phyloP scores from a whole-genome alignment of 2,113 vertebrate species.

The Calyptomena viridis region DNA sequence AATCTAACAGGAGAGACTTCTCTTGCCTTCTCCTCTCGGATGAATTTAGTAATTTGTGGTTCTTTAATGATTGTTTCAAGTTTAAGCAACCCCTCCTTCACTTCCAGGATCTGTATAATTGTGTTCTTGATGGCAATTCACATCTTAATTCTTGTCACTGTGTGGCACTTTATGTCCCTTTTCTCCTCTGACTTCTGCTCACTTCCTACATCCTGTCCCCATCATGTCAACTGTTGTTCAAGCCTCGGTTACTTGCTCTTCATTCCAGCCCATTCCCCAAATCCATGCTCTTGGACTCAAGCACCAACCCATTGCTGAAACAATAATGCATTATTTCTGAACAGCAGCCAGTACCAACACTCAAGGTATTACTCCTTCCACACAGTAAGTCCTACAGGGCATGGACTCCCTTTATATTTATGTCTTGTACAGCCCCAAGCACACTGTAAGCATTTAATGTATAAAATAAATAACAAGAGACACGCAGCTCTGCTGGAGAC shows the following conservation, averaged over 20 bases:
- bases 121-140: neutral
- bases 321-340: neutral
- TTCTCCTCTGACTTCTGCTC: neutral
- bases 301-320: neutral
- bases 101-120: neutral
- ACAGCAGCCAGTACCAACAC: neutral
- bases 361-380: conserved; percentile 6
- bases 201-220: neutral
- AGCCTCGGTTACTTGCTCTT: neutral
- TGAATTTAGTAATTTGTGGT: neutral
- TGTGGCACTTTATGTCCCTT: neutral
- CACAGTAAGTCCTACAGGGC: neutral
- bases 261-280: neutral
- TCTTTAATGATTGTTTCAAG: neutral
- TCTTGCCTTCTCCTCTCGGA: neutral
- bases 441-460: conserved; percentile 53
- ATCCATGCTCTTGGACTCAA: neutral
- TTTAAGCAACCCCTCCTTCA: neutral
- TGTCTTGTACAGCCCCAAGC: conserved; percentile 44
- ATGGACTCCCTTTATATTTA: conserved; percentile 37
- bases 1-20: neutral
- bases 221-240: neutral
- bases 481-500: conserved; percentile 20
- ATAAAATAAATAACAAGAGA: conserved; percentile 59
- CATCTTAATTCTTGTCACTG: neutral